Conservation (phyloP, 2,888 invertebrate genomes). For the Thyatira batis region DNA sequence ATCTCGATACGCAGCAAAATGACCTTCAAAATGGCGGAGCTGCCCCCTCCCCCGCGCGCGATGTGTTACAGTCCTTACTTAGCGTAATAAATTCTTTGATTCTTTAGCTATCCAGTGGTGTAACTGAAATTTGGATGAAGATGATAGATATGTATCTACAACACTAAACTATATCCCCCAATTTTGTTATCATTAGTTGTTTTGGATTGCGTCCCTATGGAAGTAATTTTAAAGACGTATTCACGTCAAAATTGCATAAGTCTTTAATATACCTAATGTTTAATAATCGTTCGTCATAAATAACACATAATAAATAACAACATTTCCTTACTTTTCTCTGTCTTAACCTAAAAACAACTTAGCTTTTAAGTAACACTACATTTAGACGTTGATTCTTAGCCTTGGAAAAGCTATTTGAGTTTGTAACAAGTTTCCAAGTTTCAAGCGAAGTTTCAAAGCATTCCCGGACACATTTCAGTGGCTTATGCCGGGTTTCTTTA, state of each 20-base stretch:
- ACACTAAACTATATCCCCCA: not conserved
- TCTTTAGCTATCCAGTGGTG: conserved; percentile 8
- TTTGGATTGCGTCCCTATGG: no score
- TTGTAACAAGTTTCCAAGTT: not conserved
- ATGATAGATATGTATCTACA: no score
- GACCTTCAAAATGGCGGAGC: conserved; percentile 6
- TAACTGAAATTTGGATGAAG: no score
- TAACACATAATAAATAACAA: not conserved
- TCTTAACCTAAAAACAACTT: no score
- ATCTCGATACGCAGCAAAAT: conserved; percentile 4
- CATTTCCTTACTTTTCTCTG: no score
- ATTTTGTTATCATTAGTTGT: no score
- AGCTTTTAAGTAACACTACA: not conserved
- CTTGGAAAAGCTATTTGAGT: not conserved
- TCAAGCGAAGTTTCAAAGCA: not conserved
- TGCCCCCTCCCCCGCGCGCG: conserved; percentile 5
- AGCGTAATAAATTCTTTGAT: conserved; percentile 7
- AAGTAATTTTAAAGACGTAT: no score
- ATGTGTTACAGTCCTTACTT: conserved; percentile 6
- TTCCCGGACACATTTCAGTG: not conserved
- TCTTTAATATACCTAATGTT: no score
- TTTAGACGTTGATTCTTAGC: not conserved
- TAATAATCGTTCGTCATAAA: no score
- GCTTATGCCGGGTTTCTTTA: no score
- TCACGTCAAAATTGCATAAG: no score